Evolutionary conservation across 2,797 vertebrate species (phyloP), one percentile per base, ranked within the genome.

Genomic region (Chrysocyon brachyurus): DNA sequence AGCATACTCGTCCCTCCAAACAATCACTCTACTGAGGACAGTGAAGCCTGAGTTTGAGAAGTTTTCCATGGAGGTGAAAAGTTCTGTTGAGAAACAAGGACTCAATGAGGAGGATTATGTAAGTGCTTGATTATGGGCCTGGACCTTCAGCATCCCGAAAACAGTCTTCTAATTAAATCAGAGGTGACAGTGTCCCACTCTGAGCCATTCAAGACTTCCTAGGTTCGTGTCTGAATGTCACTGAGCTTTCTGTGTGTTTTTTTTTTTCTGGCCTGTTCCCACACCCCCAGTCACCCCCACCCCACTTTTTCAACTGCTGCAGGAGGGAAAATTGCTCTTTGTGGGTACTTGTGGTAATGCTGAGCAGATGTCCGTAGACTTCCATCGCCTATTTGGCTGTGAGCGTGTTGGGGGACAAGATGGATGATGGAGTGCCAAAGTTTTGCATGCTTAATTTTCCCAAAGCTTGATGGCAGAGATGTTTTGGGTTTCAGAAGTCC

Each of bases 31-130:
- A 96, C 99, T 99, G 98, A 99, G 99, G 98, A 99, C 99, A 0
- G 98, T 99, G 98, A 99, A 99, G 97, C 99, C 99, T 0, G 99
- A 99, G 98, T 99, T 99, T 98, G 99, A 99, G 98, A 99, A 99
- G 97, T 99, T 99, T 99, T 99, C 99, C 86, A 97, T 99, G 96
- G 99, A 99, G 97, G 99, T 99, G 99, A 99, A 99, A 98, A 99
- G 98, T 98, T 99, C 99, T 97, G 98, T 99, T 87, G 99, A 99
- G 98, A 99, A 99, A 92, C 98, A 99, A 97, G 99, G 99, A 68
- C 98, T 98, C 86, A 99, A 99, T 89, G 99, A 99, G 81, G 99
- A 99, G 98, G 99, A 99, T 98, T 99, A 99, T 0, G 99, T 99
- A 99, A 99, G 98, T 99, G 97, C 84, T 90, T 98, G 96, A 97